Evolutionary conservation across 2,113 vertebrate species (phyloP).

Genomic region (Tiliqua scincoides): DNA sequence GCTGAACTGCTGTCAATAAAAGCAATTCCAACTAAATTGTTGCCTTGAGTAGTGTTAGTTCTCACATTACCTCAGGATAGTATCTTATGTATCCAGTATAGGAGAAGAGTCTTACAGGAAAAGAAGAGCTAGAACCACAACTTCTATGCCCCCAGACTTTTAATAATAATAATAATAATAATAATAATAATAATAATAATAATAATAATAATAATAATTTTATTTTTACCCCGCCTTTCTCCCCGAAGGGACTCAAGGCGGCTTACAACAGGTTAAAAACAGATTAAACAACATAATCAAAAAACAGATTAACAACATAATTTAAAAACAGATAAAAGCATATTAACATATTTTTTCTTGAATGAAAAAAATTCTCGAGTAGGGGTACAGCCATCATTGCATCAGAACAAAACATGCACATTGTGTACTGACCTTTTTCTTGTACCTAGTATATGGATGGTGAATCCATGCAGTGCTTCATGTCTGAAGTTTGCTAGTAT

Average conservation of each 20-base stretch:
- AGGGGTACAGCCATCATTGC: background rate
- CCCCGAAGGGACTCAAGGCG: too few species aligned
- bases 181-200: too few species aligned
- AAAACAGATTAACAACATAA: too few species aligned
- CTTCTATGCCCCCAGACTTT: background rate
- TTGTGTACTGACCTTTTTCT: background rate
- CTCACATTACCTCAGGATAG: background rate
- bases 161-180: too few species aligned
- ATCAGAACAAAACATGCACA: background rate
- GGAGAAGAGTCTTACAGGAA: background rate
- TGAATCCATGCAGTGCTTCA: background rate
- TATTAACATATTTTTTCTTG: too few species aligned
- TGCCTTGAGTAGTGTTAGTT: background rate
- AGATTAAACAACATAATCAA: too few species aligned
- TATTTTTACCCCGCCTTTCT: too few species aligned
- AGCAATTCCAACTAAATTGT: background rate
- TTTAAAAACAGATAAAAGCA: too few species aligned
- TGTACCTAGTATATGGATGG: background rate
- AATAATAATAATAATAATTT: too few species aligned
- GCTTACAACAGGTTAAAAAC: too few species aligned
- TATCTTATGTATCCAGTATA: background rate
- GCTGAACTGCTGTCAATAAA: background rate
- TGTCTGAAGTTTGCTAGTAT: background rate
- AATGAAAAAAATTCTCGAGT: background rate
- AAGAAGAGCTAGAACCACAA: background rate